phyloP scores from a whole-genome alignment of 1,140 invertebrate species.

The Macrosteles quadrilineatus region DNA sequence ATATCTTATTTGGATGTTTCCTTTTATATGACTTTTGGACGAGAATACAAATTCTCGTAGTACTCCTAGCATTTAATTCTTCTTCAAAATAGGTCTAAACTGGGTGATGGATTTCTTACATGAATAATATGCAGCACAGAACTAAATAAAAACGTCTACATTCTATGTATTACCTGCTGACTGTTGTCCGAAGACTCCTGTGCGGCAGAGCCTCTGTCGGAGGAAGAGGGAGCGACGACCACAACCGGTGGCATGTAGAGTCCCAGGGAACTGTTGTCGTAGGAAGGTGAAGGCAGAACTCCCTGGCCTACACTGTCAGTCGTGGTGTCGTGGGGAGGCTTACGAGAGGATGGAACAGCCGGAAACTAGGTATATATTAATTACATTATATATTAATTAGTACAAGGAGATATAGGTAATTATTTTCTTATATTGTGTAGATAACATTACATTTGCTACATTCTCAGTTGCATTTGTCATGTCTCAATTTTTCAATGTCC shows the following conservation, averaged over 20 bases:
- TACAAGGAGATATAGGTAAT: too few species aligned
- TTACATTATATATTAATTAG: too few species aligned
- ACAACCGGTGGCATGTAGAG: slow-evolving; percentile 39
- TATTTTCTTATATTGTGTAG: too few species aligned
- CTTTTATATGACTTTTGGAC: too few species aligned
- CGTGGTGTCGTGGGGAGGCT: slow-evolving; percentile 50
- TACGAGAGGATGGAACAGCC: slow-evolving; percentile 50
- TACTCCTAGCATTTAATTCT: too few species aligned
- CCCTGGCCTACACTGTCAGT: slow-evolving; percentile 42
- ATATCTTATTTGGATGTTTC: too few species aligned
- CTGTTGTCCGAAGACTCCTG: slow-evolving; percentile 17
- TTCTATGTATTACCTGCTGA: slow-evolving; percentile 44
- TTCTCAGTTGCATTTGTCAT: too few species aligned
- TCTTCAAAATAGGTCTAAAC: too few species aligned
- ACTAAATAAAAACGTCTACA: slow-evolving; percentile 36
- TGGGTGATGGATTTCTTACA: slow-evolving; percentile 36
- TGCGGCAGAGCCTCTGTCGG: slow-evolving; percentile 31
- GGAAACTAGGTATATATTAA: slow-evolving; percentile 49
- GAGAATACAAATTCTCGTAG: too few species aligned
- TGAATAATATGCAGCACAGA: too few species aligned
- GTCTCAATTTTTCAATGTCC: too few species aligned
- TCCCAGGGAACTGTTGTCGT: slow-evolving; percentile 21
- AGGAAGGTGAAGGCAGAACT: slow-evolving; percentile 10
- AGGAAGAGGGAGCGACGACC: slow-evolving; percentile 42
- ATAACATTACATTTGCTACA: too few species aligned